phyloP scores from a whole-genome alignment of 1,140 invertebrate species.

The Drosophila pachea region DNA sequence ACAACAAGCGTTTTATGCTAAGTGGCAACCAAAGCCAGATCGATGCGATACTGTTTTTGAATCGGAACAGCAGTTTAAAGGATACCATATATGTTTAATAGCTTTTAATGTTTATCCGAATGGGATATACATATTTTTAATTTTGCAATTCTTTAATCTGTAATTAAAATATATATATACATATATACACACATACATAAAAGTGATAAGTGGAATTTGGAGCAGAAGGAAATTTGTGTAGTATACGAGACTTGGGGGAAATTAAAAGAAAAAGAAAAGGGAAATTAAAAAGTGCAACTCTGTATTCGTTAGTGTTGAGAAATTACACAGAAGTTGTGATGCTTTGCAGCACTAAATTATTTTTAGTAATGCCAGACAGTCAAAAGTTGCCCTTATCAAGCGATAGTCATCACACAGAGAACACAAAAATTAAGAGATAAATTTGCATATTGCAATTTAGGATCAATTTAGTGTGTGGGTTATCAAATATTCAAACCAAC shows the following conservation, averaged over 20 bases:
- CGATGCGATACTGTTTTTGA: slow-evolving; percentile 71
- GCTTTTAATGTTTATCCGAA: slow-evolving; percentile 36
- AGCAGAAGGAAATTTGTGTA: neutral
- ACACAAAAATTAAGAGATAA: slow-evolving; percentile 31
- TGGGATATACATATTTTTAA: slow-evolving; percentile 26
- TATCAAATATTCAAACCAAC: slow-evolving; percentile 34
- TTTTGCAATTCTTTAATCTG: slow-evolving; percentile 28
- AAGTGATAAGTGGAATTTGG: neutral
- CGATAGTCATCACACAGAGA: slow-evolving; percentile 15
- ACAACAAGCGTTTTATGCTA: slow-evolving; percentile 68
- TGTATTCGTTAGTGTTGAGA: slow-evolving; percentile 13
- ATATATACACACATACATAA: slow-evolving; percentile 21
- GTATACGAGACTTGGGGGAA: neutral
- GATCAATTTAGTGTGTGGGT: slow-evolving; percentile 16
- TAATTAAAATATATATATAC: slow-evolving; percentile 20
- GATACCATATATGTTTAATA: slow-evolving; percentile 45
- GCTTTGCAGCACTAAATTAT: slow-evolving; percentile 11
- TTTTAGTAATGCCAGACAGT: slow-evolving; percentile 18
- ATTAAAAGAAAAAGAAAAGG: neutral
- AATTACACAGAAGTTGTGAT: neutral
- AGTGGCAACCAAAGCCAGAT: slow-evolving; percentile 65
- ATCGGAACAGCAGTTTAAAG: slow-evolving; percentile 58
- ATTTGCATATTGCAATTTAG: slow-evolving; percentile 12
- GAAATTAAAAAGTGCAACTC: slow-evolving; percentile 9
- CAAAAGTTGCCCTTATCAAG: slow-evolving; percentile 29